A percentile compares a stretch with the other conserved stretches of the same genome.
Evolutionary conservation across 2,797 vertebrate species (phyloP).

Genomic region (Sebastes steindachneri): DNA sequence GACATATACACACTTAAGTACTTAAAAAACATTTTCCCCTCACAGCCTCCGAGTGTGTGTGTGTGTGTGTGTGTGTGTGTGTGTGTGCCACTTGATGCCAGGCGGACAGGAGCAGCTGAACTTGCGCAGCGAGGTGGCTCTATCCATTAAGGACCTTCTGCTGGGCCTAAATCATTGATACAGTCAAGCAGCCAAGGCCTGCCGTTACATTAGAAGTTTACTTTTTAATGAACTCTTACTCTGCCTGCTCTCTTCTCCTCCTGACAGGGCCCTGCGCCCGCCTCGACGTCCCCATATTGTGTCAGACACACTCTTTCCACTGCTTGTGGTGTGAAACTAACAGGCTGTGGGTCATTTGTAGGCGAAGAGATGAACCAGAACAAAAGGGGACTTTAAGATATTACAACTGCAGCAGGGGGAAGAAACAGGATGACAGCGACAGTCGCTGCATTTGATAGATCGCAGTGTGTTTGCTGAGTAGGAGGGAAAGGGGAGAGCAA

Average conservation of each 20-base stretch:
- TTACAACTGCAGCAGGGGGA: slow-evolving; percentile 4
- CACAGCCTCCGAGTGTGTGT: slow-evolving; percentile 21
- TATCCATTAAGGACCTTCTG: slow-evolving; percentile 71
- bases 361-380: slow-evolving; percentile 29
- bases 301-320: slow-evolving; percentile 29
- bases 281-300: slow-evolving; percentile 13
- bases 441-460: slow-evolving; percentile 36
- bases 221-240: slow-evolving; percentile 75
- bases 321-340: slow-evolving; percentile 33
- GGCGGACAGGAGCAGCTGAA: slow-evolving; percentile 42
- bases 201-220: slow-evolving; percentile 73
- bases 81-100: slow-evolving; percentile 49
- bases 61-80: slow-evolving; percentile 37
- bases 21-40: slow-evolving; percentile 51
- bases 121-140: slow-evolving; percentile 53
- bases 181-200: slow-evolving; percentile 50
- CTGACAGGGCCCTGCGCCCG: background rate
- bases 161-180: slow-evolving; percentile 80
- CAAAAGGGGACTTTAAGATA: slow-evolving; percentile 31
- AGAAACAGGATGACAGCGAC: slow-evolving; percentile 17
- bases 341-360: slow-evolving; percentile 34
- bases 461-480: slow-evolving; percentile 26
- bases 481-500: slow-evolving; percentile 17
- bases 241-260: slow-evolving; percentile 16
- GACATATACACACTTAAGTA: slow-evolving; percentile 48